Percentiles rank a stretch among this genome's conserved stretches.
Conservation (phyloP, 2,888 invertebrate species). For the Trichopria drosophilae region DNA sequence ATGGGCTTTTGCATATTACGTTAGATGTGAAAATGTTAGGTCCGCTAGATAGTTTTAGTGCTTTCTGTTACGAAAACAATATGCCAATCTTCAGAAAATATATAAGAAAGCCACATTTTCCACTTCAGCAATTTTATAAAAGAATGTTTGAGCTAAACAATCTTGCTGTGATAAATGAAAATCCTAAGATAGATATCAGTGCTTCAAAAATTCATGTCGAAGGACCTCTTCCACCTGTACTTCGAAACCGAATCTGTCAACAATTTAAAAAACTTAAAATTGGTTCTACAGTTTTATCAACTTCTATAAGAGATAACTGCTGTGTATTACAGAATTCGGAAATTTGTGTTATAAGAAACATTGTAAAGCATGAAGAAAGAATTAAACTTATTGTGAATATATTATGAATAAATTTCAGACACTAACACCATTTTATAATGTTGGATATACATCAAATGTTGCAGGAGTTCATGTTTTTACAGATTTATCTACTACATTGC, state of each 20-base stretch:
- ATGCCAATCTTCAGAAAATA: slow-evolving; percentile 13
- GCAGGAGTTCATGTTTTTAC: not conserved
- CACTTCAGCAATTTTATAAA: slow-evolving; percentile 16
- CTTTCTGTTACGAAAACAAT: slow-evolving; percentile 14
- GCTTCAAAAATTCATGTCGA: slow-evolving; percentile 3
- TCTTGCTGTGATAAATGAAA: no score
- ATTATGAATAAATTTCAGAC: not conserved
- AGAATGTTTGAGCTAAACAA: no score
- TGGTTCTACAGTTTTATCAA: no score
- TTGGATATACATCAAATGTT: no score
- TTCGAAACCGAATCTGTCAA: not conserved
- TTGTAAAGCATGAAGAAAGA: no score
- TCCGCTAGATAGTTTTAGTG: slow-evolving; percentile 18
- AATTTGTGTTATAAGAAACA: no score
- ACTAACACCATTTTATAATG: no score
- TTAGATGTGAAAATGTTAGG: slow-evolving; percentile 30
- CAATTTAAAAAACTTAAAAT: slow-evolving; percentile 4
- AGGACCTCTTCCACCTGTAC: not conserved
- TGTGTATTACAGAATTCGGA: no score
- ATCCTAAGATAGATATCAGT: no score
- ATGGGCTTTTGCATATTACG: slow-evolving; percentile 36
- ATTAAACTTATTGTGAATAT: slow-evolving; percentile 1
- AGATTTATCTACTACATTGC: not conserved
- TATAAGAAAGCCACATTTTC: slow-evolving; percentile 11
- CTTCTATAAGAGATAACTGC: no score